A percentile compares a stretch with the other conserved stretches of the same genome.
Evolutionary conservation across 1,140 invertebrate species (phyloP).

Genomic region (Philopotamus ludificatus): DNA sequence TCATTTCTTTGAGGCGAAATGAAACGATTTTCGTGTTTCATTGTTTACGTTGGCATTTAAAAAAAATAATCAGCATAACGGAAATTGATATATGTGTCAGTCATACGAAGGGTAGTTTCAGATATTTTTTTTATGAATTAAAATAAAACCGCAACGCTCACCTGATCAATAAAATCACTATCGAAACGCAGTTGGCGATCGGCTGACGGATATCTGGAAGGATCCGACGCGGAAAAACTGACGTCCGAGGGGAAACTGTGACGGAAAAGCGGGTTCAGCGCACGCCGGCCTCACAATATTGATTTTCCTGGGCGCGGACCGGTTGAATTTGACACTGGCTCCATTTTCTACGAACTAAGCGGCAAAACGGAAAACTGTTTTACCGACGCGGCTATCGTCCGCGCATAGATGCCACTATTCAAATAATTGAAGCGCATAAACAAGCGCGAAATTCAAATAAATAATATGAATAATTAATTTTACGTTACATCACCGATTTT

Average conservation of each 20-base stretch:
- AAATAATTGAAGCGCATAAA: not conserved
- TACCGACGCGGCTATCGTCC: not conserved
- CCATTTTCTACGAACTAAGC: too few species aligned
- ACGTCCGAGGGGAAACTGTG: constrained; percentile 5
- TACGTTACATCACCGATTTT: too few species aligned
- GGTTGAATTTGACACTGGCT: not conserved
- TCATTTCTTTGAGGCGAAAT: too few species aligned
- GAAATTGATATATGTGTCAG: not conserved
- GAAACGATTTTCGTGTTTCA: too few species aligned
- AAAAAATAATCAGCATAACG: too few species aligned
- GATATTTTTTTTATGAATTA: not conserved
- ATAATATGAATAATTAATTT: too few species aligned
- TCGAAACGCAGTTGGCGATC: too few species aligned
- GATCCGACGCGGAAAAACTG: not conserved
- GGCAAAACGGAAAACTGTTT: too few species aligned
- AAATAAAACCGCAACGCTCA: not conserved
- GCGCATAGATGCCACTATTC: not conserved
- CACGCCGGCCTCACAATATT: constrained; percentile 7
- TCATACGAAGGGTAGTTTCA: not conserved
- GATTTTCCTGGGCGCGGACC: constrained; percentile 11
- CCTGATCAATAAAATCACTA: too few species aligned
- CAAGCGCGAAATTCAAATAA: not conserved
- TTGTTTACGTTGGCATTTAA: too few species aligned
- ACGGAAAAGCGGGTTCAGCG: not conserved
- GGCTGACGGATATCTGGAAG: not conserved